Percentiles rank a stretch among this genome's conserved stretches.
Evolutionary conservation across 2,888 invertebrate species (phyloP).

Genomic region (Limnephilus lunatus): DNA sequence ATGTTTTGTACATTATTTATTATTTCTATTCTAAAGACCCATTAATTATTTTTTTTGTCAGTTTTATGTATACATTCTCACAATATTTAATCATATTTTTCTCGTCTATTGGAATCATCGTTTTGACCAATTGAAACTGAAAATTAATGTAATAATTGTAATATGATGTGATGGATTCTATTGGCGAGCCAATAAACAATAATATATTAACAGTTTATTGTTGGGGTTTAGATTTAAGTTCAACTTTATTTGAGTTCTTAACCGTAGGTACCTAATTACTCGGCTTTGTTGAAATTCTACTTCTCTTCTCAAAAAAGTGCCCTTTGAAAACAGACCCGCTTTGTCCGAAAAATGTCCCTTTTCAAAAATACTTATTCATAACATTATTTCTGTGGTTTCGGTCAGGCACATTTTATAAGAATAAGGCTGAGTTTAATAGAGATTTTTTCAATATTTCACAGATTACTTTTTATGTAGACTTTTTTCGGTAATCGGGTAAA

Average conservation of each 20-base stretch:
- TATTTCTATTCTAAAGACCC: too few species aligned
- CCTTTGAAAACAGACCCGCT: not conserved
- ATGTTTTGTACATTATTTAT: too few species aligned
- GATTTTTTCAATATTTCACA: not conserved
- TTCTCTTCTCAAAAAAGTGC: not conserved
- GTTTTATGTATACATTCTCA: too few species aligned
- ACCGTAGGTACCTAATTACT: not conserved
- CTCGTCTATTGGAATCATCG: too few species aligned
- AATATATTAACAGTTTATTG: too few species aligned
- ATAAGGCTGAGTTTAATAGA: not conserved
- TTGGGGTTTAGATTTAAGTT: not conserved
- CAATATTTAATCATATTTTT: too few species aligned
- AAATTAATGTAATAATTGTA: too few species aligned
- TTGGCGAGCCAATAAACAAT: too few species aligned
- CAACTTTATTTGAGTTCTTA: constrained; percentile 30
- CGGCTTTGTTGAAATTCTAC: not conserved
- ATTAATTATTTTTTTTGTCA: too few species aligned
- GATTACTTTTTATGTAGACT: not conserved
- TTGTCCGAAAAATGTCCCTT: not conserved
- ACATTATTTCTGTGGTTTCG: not conserved
- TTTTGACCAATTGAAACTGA: too few species aligned
- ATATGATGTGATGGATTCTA: too few species aligned
- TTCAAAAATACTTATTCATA: not conserved
- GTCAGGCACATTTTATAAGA: not conserved
- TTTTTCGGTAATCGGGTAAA: not conserved